These are phyloP conservation scores for Caenorhabditis plicata DNA, from an alignment of 2,888 invertebrate species.

Conservation along the genomic window DNA sequence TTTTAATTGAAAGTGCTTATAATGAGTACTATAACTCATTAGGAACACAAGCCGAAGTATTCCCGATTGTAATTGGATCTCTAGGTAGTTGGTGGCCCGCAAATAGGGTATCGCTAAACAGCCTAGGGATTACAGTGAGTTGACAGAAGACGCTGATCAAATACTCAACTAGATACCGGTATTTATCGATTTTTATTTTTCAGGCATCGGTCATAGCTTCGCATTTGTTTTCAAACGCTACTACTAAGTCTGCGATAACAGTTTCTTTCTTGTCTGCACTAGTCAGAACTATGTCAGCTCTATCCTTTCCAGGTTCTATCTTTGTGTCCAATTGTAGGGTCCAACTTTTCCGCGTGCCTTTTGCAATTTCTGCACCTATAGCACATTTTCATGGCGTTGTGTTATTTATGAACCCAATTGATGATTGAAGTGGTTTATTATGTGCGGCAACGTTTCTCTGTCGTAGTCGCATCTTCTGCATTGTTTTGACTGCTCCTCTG, in stretches of 20 bases:
- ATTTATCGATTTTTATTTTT: conserved; percentile 1
- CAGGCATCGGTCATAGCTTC: not conserved
- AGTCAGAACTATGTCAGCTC: not conserved
- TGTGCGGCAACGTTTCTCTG: conserved; percentile 1
- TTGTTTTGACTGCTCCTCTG: too few species aligned
- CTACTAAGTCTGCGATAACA: conserved; percentile 1
- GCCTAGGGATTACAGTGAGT: conserved; percentile 1
- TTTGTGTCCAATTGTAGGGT: not conserved
- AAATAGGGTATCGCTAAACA: not conserved
- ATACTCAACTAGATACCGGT: not conserved
- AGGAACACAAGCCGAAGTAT: not conserved
- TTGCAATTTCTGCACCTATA: not conserved
- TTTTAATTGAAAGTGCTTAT: too few species aligned
- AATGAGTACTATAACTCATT: not conserved
- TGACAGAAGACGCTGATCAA: too few species aligned
- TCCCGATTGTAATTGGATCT: conserved; percentile 1
- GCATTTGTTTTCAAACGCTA: conserved; percentile 3
- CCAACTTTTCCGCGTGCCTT: not conserved
- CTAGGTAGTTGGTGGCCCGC: conserved; percentile 1
- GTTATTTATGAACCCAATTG: not conserved
- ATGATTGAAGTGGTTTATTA: not conserved
- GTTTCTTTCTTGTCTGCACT: not conserved
- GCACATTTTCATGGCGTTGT: not conserved
- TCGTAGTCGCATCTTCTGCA: conserved; percentile 2
- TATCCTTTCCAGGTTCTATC: not conserved